Percentiles rank a stretch among this genome's conserved stretches.
Conservation (phyloP, 2,113 vertebrate species). For the Arenaria interpres region DNA sequence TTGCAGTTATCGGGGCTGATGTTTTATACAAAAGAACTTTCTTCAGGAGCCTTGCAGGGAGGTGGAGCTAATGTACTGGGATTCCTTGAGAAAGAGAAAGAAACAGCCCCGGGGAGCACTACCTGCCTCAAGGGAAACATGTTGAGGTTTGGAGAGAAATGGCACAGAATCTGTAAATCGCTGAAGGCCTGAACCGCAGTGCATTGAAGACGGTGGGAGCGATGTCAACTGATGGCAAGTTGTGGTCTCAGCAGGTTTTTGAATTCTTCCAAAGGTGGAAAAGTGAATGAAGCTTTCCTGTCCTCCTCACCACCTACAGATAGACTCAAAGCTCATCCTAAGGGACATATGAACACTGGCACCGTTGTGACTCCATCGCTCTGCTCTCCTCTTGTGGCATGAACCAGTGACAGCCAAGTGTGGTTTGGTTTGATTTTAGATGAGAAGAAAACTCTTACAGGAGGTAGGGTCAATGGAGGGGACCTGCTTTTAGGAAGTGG, state of each 20-base stretch:
- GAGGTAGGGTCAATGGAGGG: background rate
- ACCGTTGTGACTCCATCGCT: background rate
- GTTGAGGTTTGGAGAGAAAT: background rate
- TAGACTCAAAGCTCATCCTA: background rate
- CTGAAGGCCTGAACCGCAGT: background rate
- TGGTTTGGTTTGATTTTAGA: background rate
- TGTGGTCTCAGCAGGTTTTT: background rate
- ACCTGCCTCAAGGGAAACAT: background rate
- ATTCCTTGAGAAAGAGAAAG: constrained; percentile 39
- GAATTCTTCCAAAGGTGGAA: background rate
- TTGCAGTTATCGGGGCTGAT: constrained; percentile 30
- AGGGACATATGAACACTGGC: background rate
- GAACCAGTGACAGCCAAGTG: background rate
- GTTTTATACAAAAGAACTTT: constrained; percentile 52
- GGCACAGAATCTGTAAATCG: background rate
- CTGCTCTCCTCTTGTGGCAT: background rate
- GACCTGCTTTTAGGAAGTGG: background rate
- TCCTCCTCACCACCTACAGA: background rate
- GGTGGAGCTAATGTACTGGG: constrained; percentile 8
- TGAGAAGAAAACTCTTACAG: background rate
- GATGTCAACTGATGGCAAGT: background rate
- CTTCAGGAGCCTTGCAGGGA: constrained; percentile 17
- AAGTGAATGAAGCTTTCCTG: background rate
- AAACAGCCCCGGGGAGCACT: background rate
- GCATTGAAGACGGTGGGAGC: background rate